Base-by-base conservation (phyloP, 2,113 vertebrate species). In the Leiothrix lutea region DNA sequence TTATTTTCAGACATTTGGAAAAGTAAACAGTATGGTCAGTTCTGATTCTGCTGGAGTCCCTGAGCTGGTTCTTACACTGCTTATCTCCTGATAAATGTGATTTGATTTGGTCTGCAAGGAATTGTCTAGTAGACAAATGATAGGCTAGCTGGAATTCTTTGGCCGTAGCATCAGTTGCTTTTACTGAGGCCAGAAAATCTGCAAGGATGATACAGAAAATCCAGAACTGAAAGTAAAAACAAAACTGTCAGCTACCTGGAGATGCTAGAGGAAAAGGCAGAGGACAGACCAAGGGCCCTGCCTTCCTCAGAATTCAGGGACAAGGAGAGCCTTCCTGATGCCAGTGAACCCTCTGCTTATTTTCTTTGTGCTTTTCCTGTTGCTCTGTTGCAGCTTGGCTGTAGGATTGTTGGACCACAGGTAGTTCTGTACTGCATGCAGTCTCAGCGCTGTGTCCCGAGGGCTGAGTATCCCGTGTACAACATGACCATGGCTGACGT, bases 401-500 rank as follows among this genome's bases (percentile, higher is more conserved):
- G 99, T 94, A 98, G 99, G 81, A 98, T 99, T 53, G 99, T 99
- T 74, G 99, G 99, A 77, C 99, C 99, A 14, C 98, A 99, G 93
- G 99, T 99, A 31, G 99, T 99, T 54, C 95, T 99, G 86, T 99
- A 98, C 97, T 99, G 99, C 94, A 98, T 99, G 95, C 98, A 98
- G 72, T 98, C 98, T 44, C 99, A 99, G 86, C 98, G 91, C 3
- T 99, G 98, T 57, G 99, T 99, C 31, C 99, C 99, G 5, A 99
- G 98, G 95, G 99, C 99, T 1, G 99, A 99, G 87, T 94, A 97
- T 65, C 99, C 99, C 0, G 98, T 99, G 54, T 99, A 98, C 92
- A 99, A 98, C 95, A 99, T 99, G 99, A 97, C 99, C 56, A 99
- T 99, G 99, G 99, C 98, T 7, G 98, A 99, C 40, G 90, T 99